Base-by-base conservation (phyloP, 2,888 invertebrate species). In the Eristalis tenax region DNA sequence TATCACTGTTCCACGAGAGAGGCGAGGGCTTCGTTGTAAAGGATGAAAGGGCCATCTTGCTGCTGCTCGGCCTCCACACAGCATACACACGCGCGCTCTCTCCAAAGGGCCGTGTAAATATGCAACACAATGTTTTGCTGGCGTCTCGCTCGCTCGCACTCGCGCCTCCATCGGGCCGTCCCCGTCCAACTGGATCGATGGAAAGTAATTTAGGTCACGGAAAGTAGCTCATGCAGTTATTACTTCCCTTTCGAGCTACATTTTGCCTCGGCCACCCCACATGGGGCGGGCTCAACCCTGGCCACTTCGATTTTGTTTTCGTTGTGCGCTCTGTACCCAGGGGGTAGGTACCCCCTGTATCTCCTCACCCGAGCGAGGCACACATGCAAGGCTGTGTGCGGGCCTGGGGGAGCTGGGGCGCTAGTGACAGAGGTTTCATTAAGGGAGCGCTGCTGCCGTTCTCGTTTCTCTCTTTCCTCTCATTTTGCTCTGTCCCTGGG, bases 161-260 rank as follows among this genome's bases (percentile, higher is more conserved):
- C 38, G 59, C 2, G 18, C 50, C n/a, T 8, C 50, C 6, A 18
- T 50, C 8, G 18, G 50, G 61, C 61, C 23, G 32, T 70, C 69
- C 59, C 78, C 43, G 74, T 57, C 32, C 56, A 1, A 11, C 35
- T 63, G 63, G 87, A 87, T 87, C 87, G 83, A 87, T 87, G 76
- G 73, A 87, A 87, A 65, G 83, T 87, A 87, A 87, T 83, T 87
- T 83, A 80, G 87, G 87, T 87, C 87, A 87, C 83, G 18, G 75
- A 87, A 87, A 87, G 83, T 87, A 87, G 87, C 83, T 79, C 87
- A 87, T 87, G 79, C 83, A 83, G 83, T 83, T 83, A 87, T 83
- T 83, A 87, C 76, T 68, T 87, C 64, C 75, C 69, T 87, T 80
- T 68, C 83, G 73, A 61, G 83, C 80, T 76, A 79, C 83, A 75